These are phyloP conservation scores for Cossypha dichroa DNA, from an alignment of 2,797 vertebrate genomes.

Conservation along the genomic window DNA sequence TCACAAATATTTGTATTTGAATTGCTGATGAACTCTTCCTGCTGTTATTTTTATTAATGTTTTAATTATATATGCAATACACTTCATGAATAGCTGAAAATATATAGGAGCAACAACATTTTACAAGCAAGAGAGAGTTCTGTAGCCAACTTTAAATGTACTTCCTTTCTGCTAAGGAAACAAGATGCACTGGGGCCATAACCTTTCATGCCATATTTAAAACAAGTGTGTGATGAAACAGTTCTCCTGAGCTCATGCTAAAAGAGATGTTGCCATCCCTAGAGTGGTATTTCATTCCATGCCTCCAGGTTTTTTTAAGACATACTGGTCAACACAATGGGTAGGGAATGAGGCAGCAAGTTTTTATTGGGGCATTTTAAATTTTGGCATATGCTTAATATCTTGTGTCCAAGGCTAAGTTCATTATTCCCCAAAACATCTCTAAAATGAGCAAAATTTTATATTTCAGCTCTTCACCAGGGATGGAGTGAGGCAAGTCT, in stretches of 20 bases:
- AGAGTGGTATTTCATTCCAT: not conserved
- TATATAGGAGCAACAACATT: conserved; percentile 6
- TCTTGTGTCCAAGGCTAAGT: not conserved
- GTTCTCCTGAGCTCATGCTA: not conserved
- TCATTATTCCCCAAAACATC: not conserved
- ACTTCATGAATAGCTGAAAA: conserved; percentile 40
- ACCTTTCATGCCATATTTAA: not conserved
- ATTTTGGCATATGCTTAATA: not conserved
- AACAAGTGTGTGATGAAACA: not conserved
- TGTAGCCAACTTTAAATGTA: not conserved
- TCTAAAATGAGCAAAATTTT: not conserved
- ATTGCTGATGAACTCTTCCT: conserved; percentile 69
- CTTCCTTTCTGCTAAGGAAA: conserved; percentile 15
- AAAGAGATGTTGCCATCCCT: not conserved
- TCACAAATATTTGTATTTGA: conserved; percentile 67
- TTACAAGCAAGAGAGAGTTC: conserved; percentile 17
- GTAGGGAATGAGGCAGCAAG: not conserved
- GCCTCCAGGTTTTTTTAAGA: not conserved
- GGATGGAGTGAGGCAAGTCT: not conserved
- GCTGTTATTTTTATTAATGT: conserved; percentile 70
- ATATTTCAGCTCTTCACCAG: too few species aligned
- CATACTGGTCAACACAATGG: rapidly evolving
- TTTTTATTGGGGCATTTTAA: not conserved
- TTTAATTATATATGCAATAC: conserved; percentile 63
- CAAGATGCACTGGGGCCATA: not conserved